Conservation (phyloP, 2,797 vertebrate genomes). For the Fringilla coelebs region DNA sequence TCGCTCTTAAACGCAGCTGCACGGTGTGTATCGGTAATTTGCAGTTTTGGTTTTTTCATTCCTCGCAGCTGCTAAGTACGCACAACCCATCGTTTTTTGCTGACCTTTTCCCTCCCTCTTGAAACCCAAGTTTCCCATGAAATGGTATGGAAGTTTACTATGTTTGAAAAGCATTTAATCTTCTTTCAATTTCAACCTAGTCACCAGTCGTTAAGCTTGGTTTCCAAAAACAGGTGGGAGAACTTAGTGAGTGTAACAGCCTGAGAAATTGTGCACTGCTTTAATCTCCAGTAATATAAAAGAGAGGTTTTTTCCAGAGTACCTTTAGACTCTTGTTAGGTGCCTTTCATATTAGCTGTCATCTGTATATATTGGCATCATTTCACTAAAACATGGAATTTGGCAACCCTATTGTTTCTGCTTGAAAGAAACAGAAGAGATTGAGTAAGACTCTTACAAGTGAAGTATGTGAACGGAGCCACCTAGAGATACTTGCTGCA, state of each 20-base stretch:
- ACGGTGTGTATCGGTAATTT: rapidly evolving
- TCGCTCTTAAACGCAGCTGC: not conserved
- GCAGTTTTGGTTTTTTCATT: rapidly evolving
- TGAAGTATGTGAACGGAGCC: constrained; percentile 38
- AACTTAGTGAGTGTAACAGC: not conserved
- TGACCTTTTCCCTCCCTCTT: not conserved
- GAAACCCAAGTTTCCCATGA: not conserved
- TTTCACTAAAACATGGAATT: not conserved
- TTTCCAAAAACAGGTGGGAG: not conserved
- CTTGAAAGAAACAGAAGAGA: not conserved
- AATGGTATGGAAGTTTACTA: not conserved
- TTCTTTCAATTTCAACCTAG: not conserved
- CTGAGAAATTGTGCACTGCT: not conserved
- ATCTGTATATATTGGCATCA: not conserved
- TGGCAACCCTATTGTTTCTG: not conserved
- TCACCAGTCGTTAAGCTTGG: not conserved
- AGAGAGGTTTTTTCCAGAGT: not conserved
- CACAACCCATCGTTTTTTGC: not conserved
- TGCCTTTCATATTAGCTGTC: not conserved
- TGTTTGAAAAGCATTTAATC: not conserved
- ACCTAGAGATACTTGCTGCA: constrained; percentile 46
- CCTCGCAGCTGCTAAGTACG: not conserved
- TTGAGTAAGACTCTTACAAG: not conserved
- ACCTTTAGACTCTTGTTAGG: not conserved
- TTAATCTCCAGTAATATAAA: not conserved